phyloP scores from a whole-genome alignment of 2,888 invertebrate genomes.

The Pseudococcus viburni region DNA sequence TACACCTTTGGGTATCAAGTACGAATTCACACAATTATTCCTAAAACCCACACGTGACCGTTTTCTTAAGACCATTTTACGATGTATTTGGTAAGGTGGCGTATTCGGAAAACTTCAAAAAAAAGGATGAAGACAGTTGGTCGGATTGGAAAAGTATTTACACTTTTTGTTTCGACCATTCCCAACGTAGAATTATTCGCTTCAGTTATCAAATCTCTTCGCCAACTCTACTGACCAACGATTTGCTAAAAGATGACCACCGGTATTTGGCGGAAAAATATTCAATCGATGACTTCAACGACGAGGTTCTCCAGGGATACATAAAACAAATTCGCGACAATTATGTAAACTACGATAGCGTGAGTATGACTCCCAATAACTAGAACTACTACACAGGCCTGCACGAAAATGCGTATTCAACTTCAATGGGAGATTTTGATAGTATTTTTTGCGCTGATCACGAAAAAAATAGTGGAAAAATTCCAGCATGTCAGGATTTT shows the following conservation, averaged over 20 bases:
- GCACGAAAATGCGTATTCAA: no score
- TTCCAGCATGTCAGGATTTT: no score
- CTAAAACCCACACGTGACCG: background rate
- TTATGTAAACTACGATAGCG: background rate
- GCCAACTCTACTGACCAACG: background rate
- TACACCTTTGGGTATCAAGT: background rate
- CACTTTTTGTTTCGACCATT: background rate
- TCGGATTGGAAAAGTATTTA: background rate
- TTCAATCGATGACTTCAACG: background rate
- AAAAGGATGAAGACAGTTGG: background rate
- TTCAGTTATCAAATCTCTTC: background rate
- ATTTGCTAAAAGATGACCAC: background rate
- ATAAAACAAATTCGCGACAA: background rate
- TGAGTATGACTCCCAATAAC: background rate
- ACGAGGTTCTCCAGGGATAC: background rate
- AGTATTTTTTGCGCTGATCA: no score
- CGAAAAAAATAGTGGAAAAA: no score
- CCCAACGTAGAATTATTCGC: background rate
- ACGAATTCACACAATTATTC: background rate
- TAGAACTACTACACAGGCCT: no score
- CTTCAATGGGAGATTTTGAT: no score
- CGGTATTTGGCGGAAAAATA: background rate
- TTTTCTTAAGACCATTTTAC: background rate
- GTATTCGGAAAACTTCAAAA: background rate
- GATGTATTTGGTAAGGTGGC: background rate